Percentiles rank a stretch among this genome's conserved stretches.
These are phyloP conservation scores for Baryphthengus martii DNA, from an alignment of 2,113 vertebrate species.

Conservation along the genomic window DNA sequence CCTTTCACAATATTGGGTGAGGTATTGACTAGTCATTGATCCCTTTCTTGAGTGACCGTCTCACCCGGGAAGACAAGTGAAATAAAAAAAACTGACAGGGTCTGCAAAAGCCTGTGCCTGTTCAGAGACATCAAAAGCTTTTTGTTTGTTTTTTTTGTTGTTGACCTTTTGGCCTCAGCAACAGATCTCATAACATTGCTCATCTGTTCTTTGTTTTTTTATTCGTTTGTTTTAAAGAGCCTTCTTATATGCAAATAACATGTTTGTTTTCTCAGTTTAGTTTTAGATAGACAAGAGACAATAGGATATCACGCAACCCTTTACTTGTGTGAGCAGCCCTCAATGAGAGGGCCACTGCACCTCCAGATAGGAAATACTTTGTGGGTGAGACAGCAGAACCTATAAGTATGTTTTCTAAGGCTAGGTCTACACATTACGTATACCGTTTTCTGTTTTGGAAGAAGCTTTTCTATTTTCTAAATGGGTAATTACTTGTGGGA, in stretches of 20 bases:
- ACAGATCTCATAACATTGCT: not conserved
- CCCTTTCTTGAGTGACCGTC: conserved; percentile 35
- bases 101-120: not conserved
- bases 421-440: not conserved
- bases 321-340: not conserved
- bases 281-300: not conserved
- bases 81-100: not conserved
- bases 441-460: not conserved
- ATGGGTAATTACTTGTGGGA: not conserved
- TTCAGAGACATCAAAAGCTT: not conserved
- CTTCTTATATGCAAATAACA: not conserved
- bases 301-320: fast-evolving
- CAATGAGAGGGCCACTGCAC: not conserved
- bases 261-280: not conserved
- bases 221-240: not conserved
- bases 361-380: not conserved
- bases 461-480: not conserved
- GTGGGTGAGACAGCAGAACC: not conserved
- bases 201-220: no score
- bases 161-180: not conserved
- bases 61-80: conserved; percentile 9
- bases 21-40: conserved; percentile 48
- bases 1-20: not conserved
- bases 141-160: not conserved
- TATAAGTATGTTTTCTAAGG: not conserved